Base-by-base conservation (phyloP, 2,797 vertebrate genomes). In the Thalassophryne amazonica region DNA sequence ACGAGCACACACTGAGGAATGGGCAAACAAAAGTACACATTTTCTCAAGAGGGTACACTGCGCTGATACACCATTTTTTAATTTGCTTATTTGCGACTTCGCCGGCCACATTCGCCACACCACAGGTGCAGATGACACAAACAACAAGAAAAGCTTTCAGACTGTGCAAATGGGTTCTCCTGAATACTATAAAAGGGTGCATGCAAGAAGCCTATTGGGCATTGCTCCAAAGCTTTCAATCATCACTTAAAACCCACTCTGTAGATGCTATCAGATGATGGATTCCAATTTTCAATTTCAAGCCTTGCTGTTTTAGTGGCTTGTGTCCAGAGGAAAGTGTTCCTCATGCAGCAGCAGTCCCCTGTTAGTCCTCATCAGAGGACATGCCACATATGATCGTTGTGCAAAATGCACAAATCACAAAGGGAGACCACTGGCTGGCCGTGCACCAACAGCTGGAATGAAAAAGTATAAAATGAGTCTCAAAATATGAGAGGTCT, bases 201-300 rank as follows among this genome's bases (percentile, higher is more conserved):
- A 61, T 77, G 73, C 69, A 53, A 65, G 58, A 78, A 77, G 27
- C 54, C 68, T 33, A 54, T 20, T 49, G 73, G 69, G 73, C 60
- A 40, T 27, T 2, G 8, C 9, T 69, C 69, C 77, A 69, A 55
- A 43, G 48, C 76, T 71, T 74, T 85, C 73, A 74, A 54, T 73
- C 68, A 65, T 69, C 63, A 63, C 71, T 78, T 66, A 72, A 72
- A 63, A 60, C 54, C 33, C 28, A 50, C 60, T 70, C 59, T 30
- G 28, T 64, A 40, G 52, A 46, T 49, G 54, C 66, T 40, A 57
- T 73, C 73, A 74, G 62, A 57, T 76, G 76, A 83, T 77, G 66
- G 74, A 78, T 69, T 76, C 32, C 72, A 72, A 53, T 69, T 67
- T 81, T 69, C 72, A 77, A 81, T 83, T 81, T 80, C 72, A 76